These are phyloP conservation scores for Glaucopsyche alexis DNA, from an alignment of 2,888 invertebrate species.

Conservation along the genomic window DNA sequence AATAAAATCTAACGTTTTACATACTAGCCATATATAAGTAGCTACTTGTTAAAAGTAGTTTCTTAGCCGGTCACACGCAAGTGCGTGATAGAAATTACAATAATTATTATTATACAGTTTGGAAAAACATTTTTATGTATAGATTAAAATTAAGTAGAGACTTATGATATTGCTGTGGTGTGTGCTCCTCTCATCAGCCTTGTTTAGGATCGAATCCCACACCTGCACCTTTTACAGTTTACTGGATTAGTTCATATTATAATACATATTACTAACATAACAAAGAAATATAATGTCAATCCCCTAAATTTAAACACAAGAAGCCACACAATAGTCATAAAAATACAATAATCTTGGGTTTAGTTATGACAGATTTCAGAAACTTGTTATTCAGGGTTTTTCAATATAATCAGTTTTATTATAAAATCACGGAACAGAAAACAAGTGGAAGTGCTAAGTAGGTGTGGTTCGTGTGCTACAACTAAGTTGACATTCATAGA, in stretches of 20 bases:
- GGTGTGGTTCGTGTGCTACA: too few relatives aligned
- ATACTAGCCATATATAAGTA: not conserved
- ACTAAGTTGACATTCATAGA: too few relatives aligned
- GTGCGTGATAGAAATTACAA: not conserved
- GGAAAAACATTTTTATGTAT: not conserved
- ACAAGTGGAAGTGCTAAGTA: too few relatives aligned
- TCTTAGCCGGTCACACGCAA: not conserved
- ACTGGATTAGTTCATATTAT: not conserved
- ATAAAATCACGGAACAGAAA: too few relatives aligned
- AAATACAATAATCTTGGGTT: not conserved
- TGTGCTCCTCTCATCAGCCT: not conserved
- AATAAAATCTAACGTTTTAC: not conserved
- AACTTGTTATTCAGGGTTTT: not conserved
- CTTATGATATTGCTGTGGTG: not conserved
- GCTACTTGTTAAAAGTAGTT: constrained; percentile 3
- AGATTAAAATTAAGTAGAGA: not conserved
- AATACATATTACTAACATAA: not conserved
- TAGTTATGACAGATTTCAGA: not conserved
- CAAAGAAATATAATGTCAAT: not conserved
- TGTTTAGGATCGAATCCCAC: not conserved
- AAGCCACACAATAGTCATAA: not conserved
- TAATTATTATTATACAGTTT: not conserved
- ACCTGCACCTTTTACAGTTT: constrained; percentile 6
- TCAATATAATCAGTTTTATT: not conserved
- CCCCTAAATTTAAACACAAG: not conserved